phyloP scores from a whole-genome alignment of 1,140 invertebrate genomes.

The Oreohelix idahoensis region DNA sequence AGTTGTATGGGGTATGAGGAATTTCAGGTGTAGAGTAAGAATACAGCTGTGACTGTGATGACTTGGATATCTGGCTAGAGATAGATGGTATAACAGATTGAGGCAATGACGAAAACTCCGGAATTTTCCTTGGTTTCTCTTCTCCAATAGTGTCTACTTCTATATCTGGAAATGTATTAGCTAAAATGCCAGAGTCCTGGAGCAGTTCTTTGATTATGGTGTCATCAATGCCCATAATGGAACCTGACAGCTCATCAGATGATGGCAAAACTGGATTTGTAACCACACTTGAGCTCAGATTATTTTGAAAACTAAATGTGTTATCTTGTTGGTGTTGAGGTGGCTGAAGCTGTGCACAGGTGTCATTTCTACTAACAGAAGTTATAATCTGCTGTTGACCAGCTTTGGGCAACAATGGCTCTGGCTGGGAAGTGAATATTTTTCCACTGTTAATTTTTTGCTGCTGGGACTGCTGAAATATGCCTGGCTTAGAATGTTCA shows the following conservation, averaged over 20 bases:
- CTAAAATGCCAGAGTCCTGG: conserved; percentile 34
- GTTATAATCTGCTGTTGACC: background rate
- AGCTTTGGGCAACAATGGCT: background rate
- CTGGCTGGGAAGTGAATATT: background rate
- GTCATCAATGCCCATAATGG: conserved; percentile 36
- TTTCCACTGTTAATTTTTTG: background rate
- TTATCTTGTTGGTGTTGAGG: background rate
- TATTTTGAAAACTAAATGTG: background rate
- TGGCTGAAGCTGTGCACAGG: background rate
- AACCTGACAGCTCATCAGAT: conserved; percentile 36
- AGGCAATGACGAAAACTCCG: background rate
- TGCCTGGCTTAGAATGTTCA: background rate
- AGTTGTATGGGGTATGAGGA: background rate
- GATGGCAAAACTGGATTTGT: conserved; percentile 11
- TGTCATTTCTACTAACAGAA: background rate
- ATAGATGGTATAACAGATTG: background rate
- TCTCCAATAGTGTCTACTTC: conserved; percentile 23
- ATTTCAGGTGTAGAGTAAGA: background rate
- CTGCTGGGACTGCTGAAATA: background rate
- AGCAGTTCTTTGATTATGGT: conserved; percentile 34
- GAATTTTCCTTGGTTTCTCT: background rate
- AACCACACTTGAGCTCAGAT: background rate
- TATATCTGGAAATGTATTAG: conserved; percentile 37
- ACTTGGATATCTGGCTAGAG: background rate
- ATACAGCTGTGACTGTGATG: background rate